phyloP scores from a whole-genome alignment of 2,888 invertebrate genomes.

The Hydroisotoma schaefferi region DNA sequence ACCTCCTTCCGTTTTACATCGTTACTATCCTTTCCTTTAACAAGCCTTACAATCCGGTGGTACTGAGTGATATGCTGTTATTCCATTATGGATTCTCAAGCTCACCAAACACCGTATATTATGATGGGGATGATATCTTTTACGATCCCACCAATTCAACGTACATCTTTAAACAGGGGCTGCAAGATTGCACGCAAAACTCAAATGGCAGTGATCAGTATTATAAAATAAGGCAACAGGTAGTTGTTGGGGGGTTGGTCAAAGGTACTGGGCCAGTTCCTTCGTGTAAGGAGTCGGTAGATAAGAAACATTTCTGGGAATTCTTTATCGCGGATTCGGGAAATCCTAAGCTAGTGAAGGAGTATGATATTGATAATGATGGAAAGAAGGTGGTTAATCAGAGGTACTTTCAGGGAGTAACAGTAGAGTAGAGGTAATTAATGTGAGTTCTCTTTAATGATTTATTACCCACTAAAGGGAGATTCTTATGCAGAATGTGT shows the following conservation, averaged over 20 bases:
- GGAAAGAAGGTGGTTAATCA: background rate
- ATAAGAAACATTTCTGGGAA: conserved; percentile 23
- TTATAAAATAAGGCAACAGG: conserved; percentile 2
- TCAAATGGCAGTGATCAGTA: conserved; percentile 12
- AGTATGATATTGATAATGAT: conserved; percentile 17
- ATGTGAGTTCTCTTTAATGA: background rate
- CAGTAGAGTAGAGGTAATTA: background rate
- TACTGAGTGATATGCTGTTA: conserved; percentile 13
- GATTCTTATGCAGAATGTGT: too few relatives aligned
- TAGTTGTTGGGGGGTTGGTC: background rate
- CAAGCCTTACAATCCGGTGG: conserved; percentile 31
- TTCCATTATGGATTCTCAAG: conserved; percentile 21
- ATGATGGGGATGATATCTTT: conserved; percentile 27
- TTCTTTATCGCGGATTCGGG: conserved; percentile 16
- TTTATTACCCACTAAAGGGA: too few relatives aligned
- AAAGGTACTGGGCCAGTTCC: too few relatives aligned
- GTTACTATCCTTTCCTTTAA: conserved; percentile 26
- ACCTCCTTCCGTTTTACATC: conserved; percentile 29
- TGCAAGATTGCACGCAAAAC: conserved; percentile 18
- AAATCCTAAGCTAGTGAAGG: conserved; percentile 14
- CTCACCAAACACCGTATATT: conserved; percentile 31
- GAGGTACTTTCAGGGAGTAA: too few relatives aligned
- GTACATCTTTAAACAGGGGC: conserved; percentile 21
- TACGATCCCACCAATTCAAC: conserved; percentile 18
- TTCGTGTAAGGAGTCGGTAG: background rate